Percentiles rank a stretch among this genome's conserved stretches.
phyloP scores from a whole-genome alignment of 2,888 invertebrate genomes.

The Cylloceria caligata region DNA sequence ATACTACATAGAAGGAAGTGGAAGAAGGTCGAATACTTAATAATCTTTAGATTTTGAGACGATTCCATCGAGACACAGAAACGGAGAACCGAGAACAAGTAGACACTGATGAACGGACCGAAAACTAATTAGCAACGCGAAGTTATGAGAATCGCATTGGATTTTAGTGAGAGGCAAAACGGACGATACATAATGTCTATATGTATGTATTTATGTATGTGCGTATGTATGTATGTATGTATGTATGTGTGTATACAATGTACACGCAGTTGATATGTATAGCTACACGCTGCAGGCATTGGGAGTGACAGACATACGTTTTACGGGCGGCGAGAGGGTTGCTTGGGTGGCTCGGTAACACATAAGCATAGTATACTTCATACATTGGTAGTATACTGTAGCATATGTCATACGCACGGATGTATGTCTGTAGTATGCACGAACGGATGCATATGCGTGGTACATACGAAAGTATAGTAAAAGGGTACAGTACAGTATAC shows the following conservation, averaged over 20 bases:
- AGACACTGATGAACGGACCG: constrained; percentile 15
- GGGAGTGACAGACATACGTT: constrained; percentile 32
- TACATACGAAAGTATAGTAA: constrained; percentile 42
- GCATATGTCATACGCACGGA: constrained; percentile 23
- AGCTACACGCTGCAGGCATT: constrained; percentile 35
- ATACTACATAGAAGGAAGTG: neutral
- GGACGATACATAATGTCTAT: constrained; percentile 13
- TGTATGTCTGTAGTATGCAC: constrained; percentile 24
- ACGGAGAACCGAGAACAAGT: neutral
- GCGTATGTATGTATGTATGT: constrained; percentile 2
- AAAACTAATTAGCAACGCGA: constrained; percentile 18
- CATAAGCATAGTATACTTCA: constrained; percentile 28
- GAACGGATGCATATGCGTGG: constrained; percentile 54
- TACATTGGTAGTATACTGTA: constrained; percentile 16
- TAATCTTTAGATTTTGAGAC: neutral
- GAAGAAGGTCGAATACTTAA: neutral
- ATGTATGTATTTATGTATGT: neutral
- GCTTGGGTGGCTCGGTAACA: constrained; percentile 34
- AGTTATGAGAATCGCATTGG: constrained; percentile 6
- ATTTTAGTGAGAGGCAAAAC: constrained; percentile 24
- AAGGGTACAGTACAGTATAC: constrained; percentile 24
- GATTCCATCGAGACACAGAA: neutral
- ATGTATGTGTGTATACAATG: neutral
- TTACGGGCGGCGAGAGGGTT: constrained; percentile 38
- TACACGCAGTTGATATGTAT: neutral